A percentile compares a stretch with the other conserved stretches of the same genome.
Evolutionary conservation across 2,888 invertebrate genomes (phyloP).

Genomic region (Junonia oenone): DNA sequence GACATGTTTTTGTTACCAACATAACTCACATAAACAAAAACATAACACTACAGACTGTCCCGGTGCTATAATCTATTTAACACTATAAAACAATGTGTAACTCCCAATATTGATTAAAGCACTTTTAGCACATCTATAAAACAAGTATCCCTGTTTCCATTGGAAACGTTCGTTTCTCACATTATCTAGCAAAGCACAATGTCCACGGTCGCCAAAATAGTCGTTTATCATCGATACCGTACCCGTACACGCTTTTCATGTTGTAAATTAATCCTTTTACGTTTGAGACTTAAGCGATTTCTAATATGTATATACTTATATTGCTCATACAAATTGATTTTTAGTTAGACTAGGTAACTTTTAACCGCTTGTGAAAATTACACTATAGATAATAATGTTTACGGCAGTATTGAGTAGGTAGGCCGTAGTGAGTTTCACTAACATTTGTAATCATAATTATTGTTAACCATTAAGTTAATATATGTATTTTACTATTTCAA

Average conservation of each 20-base stretch:
- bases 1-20: no score
- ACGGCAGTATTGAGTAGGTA: no score
- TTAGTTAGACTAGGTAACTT: not conserved
- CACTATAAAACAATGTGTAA: no score
- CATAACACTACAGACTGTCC: no score
- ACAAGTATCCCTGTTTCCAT: not conserved
- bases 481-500: no score
- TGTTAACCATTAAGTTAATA: no score
- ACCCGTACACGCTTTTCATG: slow-evolving; percentile 5
- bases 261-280: not conserved
- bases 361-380: not conserved
- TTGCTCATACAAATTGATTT: not conserved
- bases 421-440: no score
- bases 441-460: no score
- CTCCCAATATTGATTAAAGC: no score
- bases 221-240: slow-evolving; percentile 17
- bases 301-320: not conserved
- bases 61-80: no score
- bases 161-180: slow-evolving; percentile 7
- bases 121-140: slow-evolving; percentile 12
- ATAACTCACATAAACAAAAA: no score
- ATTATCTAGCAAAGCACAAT: slow-evolving; percentile 13
- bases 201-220: slow-evolving; percentile 14
- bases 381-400: no score
- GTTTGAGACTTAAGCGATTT: not conserved